Evolutionary conservation across 2,888 invertebrate species (phyloP), one percentile per base, ranked within the genome.

Genomic region (Ichneumon xanthorius): DNA sequence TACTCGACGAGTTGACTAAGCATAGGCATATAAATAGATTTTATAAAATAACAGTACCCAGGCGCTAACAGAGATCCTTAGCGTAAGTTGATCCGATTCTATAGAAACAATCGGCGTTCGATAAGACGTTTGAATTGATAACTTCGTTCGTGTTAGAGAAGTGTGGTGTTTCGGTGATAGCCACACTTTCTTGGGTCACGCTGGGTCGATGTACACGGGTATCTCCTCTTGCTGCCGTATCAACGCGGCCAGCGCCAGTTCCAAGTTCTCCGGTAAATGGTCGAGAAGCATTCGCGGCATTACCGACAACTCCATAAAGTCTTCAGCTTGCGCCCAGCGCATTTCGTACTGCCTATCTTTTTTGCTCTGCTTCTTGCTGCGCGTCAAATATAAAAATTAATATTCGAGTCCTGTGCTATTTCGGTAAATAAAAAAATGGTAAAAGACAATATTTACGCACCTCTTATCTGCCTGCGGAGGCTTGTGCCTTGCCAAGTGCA

Each of bases 271-370:
- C 0, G 98, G 98, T 70, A 98, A 94, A 93, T 98, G 98, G 93
- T 98, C 98, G 0, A 97, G 95, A 4, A 98, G 92, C 97, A 98
- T 98, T 71, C 97, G 95, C 6, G 97, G 97, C 96, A 97, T 97
- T 75, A 98, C 97, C 89, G 97, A 95, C 76, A 98, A 94, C 91
- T 97, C 97, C 95, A 96, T 96, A 94, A 98, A 98, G 92, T 97
- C 97, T 91, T 97, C 97, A 0, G 97, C 95, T 79, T 96, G 95
- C 3, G 97, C 96, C 98, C 98, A 98, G 61, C 97, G 95, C 96
- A 97, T 97, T 92, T 97, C 96, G 92, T 95, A 97, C 84, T 95
- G 92, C 22, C 85, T 89, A 1, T 92, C 92, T 95, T 96, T 82
- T 95, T 95, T 90, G 95, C 95, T 89, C 96, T 96, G 93, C 77